Percentiles rank a stretch among this genome's conserved stretches.
Evolutionary conservation across 2,797 vertebrate species (phyloP).

Genomic region (Chelon auratus): DNA sequence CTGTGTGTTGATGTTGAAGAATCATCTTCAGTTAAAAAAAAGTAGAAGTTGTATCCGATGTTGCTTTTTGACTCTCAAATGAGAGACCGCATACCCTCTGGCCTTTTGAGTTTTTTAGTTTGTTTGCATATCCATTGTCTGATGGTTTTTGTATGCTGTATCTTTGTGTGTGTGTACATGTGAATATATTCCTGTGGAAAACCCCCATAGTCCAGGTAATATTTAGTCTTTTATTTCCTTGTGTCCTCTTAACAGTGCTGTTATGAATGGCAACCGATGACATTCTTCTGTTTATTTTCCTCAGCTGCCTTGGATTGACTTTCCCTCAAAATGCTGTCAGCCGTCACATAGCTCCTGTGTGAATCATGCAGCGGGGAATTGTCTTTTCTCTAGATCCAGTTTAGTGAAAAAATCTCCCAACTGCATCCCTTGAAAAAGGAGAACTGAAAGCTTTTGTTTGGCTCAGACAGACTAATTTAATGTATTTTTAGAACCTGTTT

Average conservation of each 20-base stretch:
- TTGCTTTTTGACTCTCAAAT: constrained; percentile 38
- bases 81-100: constrained; percentile 17
- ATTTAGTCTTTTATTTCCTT: constrained; percentile 36
- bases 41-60: neutral
- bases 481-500: constrained; percentile 54
- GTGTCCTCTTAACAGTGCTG: constrained; percentile 36
- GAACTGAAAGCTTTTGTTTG: constrained; percentile 52
- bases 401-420: constrained; percentile 17
- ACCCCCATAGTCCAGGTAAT: constrained; percentile 28
- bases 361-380: constrained; percentile 23
- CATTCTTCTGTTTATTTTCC: constrained; percentile 46
- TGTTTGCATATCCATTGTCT: constrained; percentile 30
- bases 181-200: constrained; percentile 23
- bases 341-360: constrained; percentile 41
- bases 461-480: constrained; percentile 1
- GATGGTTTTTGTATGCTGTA: constrained; percentile 10
- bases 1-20: constrained; percentile 38
- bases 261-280: constrained; percentile 44
- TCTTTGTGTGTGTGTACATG: neutral
- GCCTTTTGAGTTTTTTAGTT: constrained; percentile 22
- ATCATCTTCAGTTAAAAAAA: constrained; percentile 27
- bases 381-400: constrained; percentile 25
- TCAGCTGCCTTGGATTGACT: constrained; percentile 11
- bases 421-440: constrained; percentile 28
- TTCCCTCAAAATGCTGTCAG: constrained; percentile 27